Percentiles rank a stretch among this genome's conserved stretches.
phyloP scores from a whole-genome alignment of 2,797 vertebrate genomes.

The Anabacerthia variegaticeps region DNA sequence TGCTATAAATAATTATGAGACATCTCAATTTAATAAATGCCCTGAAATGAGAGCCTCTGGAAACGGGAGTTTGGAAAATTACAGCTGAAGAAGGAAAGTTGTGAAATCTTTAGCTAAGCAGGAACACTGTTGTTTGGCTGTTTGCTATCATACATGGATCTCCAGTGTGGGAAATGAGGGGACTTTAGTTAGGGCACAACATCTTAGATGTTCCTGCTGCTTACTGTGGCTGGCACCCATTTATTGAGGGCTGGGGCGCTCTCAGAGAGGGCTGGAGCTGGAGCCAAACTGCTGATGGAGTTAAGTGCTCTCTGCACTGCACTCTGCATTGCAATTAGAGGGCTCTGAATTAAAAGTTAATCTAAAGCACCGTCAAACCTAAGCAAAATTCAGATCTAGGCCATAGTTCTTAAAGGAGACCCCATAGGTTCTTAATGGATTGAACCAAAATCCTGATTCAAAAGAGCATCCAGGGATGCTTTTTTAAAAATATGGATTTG shows the following conservation, averaged over 20 bases:
- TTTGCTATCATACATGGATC: not conserved
- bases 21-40: conserved; percentile 7
- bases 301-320: not conserved
- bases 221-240: not conserved
- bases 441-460: not conserved
- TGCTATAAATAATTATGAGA: conserved; percentile 6
- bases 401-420: not conserved
- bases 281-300: not conserved
- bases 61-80: conserved; percentile 41
- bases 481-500: not conserved
- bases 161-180: not conserved
- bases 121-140: not conserved
- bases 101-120: conserved; percentile 46
- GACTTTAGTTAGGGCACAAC: conserved; percentile 10
- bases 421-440: not conserved
- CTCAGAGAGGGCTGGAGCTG: not conserved
- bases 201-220: not conserved
- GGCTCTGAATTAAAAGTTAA: not conserved
- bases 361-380: not conserved
- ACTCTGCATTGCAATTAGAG: not conserved
- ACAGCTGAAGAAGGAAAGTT: conserved; percentile 45
- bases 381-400: not conserved
- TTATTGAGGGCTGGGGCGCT: fast-evolving
- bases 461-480: not conserved
- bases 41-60: conserved; percentile 13